Evolutionary conservation across 1,140 invertebrate species (phyloP).

Genomic region (Helicorthomorpha holstii): DNA sequence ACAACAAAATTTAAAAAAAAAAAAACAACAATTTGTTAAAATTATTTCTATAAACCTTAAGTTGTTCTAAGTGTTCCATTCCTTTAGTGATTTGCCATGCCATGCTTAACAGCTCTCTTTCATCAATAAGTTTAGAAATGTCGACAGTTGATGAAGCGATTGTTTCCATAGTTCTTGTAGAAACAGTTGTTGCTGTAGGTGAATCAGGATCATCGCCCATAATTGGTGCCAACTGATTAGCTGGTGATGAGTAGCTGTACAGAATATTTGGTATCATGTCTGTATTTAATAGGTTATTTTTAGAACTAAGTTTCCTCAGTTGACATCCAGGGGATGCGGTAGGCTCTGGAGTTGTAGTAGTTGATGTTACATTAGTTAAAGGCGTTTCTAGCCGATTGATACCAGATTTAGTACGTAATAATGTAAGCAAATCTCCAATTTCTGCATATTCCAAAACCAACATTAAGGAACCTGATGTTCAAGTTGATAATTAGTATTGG

Average conservation of each 20-base stretch:
- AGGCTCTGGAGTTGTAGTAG: no score
- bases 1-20: not conserved
- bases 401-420: not conserved
- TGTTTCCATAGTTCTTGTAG: not conserved
- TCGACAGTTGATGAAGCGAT: no score
- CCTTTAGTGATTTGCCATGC: not conserved
- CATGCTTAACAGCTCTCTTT: not conserved
- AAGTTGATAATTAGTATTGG: no score
- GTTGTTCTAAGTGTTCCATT: not conserved
- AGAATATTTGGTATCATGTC: not conserved
- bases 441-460: not conserved
- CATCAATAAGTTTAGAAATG: not conserved
- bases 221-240: not conserved
- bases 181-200: no score
- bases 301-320: no score
- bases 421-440: not conserved
- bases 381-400: not conserved
- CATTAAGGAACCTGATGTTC: not conserved
- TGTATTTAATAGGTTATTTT: not conserved
- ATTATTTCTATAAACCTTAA: constrained; percentile 5
- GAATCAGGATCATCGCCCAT: not conserved
- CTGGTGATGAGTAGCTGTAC: not conserved
- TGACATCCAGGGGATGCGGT: no score
- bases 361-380: not conserved
- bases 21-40: not conserved